Conservation (phyloP, 1,140 invertebrate species). For the Drosophila carrolli region DNA sequence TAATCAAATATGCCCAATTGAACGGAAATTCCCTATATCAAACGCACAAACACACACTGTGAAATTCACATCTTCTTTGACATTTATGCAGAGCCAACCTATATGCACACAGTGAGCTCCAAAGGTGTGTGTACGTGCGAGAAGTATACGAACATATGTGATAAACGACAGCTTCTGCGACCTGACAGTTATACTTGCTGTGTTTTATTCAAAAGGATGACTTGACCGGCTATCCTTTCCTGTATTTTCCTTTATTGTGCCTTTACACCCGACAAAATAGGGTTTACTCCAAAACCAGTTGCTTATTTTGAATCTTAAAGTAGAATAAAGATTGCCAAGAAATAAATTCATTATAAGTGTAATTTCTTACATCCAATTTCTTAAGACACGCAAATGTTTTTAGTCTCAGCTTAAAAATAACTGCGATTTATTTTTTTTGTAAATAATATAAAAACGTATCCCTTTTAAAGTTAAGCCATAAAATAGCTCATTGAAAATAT, state of each 20-base stretch:
- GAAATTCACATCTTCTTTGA: constrained; percentile 27
- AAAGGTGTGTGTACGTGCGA: constrained; percentile 21
- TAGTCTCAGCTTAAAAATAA: too few relatives aligned
- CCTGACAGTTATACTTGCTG: constrained; percentile 59
- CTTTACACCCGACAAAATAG: background rate
- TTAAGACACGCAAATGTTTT: too few relatives aligned
- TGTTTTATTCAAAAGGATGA: constrained; percentile 46
- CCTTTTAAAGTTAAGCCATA: too few relatives aligned
- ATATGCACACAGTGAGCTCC: constrained; percentile 25
- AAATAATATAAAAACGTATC: too few relatives aligned
- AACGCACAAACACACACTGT: constrained; percentile 7
- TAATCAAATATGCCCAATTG: constrained; percentile 42
- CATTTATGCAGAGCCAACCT: constrained; percentile 51
- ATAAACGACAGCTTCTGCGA: constrained; percentile 53
- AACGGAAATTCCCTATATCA: constrained; percentile 28
- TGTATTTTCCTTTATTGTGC: constrained; percentile 6
- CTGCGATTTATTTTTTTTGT: too few relatives aligned
- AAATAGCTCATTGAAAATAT: too few relatives aligned
- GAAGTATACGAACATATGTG: constrained; percentile 35
- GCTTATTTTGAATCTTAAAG: too few relatives aligned
- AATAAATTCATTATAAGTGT: too few relatives aligned
- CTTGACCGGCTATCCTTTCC: constrained; percentile 17
- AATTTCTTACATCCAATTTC: too few relatives aligned
- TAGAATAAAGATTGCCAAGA: too few relatives aligned
- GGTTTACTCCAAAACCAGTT: too few relatives aligned